phyloP scores from a whole-genome alignment of 2,888 invertebrate genomes.

The Leptopilina myrica region DNA sequence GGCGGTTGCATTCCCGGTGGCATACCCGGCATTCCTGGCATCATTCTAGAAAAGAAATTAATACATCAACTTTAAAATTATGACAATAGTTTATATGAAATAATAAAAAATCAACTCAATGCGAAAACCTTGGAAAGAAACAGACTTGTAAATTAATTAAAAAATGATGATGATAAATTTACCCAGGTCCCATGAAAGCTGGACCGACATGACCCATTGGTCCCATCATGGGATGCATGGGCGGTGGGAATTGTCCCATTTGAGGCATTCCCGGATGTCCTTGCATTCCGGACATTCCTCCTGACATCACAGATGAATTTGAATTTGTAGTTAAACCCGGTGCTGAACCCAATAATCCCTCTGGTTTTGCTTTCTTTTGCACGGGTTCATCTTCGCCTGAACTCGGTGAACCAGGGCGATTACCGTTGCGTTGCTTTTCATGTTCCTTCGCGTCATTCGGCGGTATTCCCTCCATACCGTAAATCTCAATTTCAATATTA shows the following conservation, averaged over 20 bases:
- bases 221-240: slow-evolving; percentile 80
- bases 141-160: too few relatives aligned
- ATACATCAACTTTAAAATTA: too few relatives aligned
- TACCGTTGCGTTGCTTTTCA: slow-evolving; percentile 88
- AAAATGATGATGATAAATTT: slow-evolving; percentile 57
- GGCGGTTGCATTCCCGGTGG: slow-evolving; percentile 77
- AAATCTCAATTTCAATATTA: slow-evolving; percentile 99
- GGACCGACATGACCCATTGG: slow-evolving; percentile 86
- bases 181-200: slow-evolving; percentile 86
- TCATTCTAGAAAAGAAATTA: slow-evolving; percentile 73
- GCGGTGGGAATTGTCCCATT: slow-evolving; percentile 80
- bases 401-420: slow-evolving; percentile 85
- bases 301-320: slow-evolving; percentile 83
- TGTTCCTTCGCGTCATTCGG: slow-evolving; percentile 95
- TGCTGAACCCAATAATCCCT: slow-evolving; percentile 82
- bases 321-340: slow-evolving; percentile 80
- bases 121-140: too few relatives aligned
- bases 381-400: slow-evolving; percentile 92
- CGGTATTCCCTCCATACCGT: slow-evolving; percentile 99
- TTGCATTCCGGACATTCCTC: slow-evolving; percentile 80
- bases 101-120: too few relatives aligned
- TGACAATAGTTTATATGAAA: too few relatives aligned
- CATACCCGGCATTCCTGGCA: slow-evolving; percentile 76
- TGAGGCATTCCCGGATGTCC: slow-evolving; percentile 78
- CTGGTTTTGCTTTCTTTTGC: slow-evolving; percentile 85